These are phyloP conservation scores for Eulacestoma nigropectus DNA, from an alignment of 2,113 vertebrate species.

Conservation along the genomic window DNA sequence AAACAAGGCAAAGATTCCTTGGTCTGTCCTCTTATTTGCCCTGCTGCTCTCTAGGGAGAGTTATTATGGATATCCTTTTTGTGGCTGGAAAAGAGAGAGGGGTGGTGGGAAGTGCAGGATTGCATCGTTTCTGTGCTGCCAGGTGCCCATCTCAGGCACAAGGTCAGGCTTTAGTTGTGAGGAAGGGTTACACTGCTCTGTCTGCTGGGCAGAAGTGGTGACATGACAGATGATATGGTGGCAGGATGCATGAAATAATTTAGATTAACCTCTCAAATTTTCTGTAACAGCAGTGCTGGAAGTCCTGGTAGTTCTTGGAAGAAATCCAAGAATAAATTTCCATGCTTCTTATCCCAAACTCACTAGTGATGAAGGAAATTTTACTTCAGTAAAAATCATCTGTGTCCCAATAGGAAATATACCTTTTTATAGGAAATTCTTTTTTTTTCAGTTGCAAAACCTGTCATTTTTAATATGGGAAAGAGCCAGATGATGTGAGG, in stretches of 20 bases:
- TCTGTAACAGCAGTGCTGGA: not conserved
- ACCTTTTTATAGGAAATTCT: slow-evolving; percentile 11
- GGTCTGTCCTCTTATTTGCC: not conserved
- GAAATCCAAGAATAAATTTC: slow-evolving; percentile 27
- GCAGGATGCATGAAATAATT: not conserved
- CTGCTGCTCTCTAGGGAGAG: not conserved
- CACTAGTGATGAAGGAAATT: not conserved
- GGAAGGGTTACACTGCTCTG: not conserved
- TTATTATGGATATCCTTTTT: not conserved
- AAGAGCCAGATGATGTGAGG: slow-evolving; percentile 29
- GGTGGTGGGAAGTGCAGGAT: not conserved
- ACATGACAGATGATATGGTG: not conserved
- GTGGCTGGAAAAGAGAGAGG: not conserved
- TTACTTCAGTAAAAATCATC: slow-evolving; percentile 13
- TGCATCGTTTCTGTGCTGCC: accelerated
- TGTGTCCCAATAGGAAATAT: not conserved
- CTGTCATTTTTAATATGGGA: slow-evolving; percentile 11
- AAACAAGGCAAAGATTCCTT: not conserved
- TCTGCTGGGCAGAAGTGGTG: not conserved
- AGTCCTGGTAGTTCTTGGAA: slow-evolving; percentile 22
- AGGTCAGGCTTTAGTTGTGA: not conserved
- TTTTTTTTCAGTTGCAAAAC: not conserved
- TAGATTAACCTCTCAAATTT: not conserved
- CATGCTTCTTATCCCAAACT: not conserved
- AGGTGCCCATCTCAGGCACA: not conserved